Evolutionary conservation across 2,113 vertebrate species (phyloP), one percentile per base, ranked within the genome.

Genomic region (Hoplias malabaricus): DNA sequence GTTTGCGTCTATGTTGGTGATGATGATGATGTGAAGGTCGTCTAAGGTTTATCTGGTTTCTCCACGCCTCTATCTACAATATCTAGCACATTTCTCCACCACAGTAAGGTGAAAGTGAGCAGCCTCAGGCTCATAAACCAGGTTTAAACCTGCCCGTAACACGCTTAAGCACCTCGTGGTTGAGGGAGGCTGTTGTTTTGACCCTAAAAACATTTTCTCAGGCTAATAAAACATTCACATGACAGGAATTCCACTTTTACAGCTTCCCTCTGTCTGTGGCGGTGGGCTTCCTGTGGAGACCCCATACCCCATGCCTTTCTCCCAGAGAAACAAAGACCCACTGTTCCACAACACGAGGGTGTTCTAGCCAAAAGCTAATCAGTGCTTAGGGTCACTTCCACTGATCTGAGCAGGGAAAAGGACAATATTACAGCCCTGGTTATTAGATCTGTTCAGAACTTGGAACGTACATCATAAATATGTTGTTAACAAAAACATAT

Each of bases 301-400:
- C 82, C 86, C 80, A 84, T 86, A 86, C 83, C 86, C 81, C 87
- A 83, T n/a, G n/a, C n/a, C n/a, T n/a, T 90, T 92, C 85, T 89
- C 75, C 78, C 75, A 82, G 72, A 69, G n/a, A 80, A 87, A 92
- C 90, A 93, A 91, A 89, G 84, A 77, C 29, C 86, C 87, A 85
- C 86, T 93, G 88, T 92, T 92, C 78, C 23, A 73, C 62, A 42
- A 73, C 14, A 48, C 6, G 57, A 40, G 27, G 76, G 67, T 23
- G 56, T 53, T 12, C 33, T 38, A 29, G 68, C 54, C 56, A 53
- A 21, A 29, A 53, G 68, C 84, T 88, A 88, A 89, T 90, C 89
- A 87, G 82, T 70, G 10, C 25, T 56, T 68, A 56, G 2, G n/a
- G n/a, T n/a, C n/a, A n/a, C n/a, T n/a, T n/a, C 8, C 43, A 75